A percentile compares a stretch with the other conserved stretches of the same genome.
These are phyloP conservation scores for Thunnus maccoyii DNA, from an alignment of 2,113 vertebrate species.

Conservation along the genomic window DNA sequence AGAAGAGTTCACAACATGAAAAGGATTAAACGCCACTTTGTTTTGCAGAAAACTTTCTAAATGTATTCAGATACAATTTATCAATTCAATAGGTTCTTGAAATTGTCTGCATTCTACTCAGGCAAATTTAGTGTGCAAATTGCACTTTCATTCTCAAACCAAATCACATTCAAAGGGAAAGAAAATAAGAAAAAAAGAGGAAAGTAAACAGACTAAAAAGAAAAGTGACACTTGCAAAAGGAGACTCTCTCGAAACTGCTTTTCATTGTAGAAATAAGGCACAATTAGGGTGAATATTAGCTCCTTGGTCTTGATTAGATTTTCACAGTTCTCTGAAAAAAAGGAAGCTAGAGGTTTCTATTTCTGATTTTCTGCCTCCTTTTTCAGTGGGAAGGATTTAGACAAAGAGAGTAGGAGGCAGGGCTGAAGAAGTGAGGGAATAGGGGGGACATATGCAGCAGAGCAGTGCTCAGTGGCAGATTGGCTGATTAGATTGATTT, in stretches of 20 bases:
- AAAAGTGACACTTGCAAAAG: conserved; percentile 32
- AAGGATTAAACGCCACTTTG: neutral
- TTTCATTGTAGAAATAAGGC: conserved; percentile 23
- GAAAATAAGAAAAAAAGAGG: conserved; percentile 30
- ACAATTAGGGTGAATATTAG: conserved; percentile 36
- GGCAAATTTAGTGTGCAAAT: conserved; percentile 20
- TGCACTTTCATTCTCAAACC: conserved; percentile 24
- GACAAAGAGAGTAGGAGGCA: conserved; percentile 36
- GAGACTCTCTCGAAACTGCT: conserved; percentile 21
- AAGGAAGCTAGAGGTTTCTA: conserved; percentile 37
- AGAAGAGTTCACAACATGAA: neutral
- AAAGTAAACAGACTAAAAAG: conserved; percentile 40
- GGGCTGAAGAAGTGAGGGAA: conserved; percentile 19
- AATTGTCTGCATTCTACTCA: conserved; percentile 19
- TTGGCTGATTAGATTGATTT: conserved; percentile 79
- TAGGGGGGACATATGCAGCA: conserved; percentile 34
- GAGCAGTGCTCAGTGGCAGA: conserved; percentile 64
- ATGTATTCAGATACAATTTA: conserved; percentile 20
- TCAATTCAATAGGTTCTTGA: conserved; percentile 1
- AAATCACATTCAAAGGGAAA: conserved; percentile 24
- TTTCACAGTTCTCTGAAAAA: conserved; percentile 24
- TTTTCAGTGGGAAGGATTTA: conserved; percentile 22
- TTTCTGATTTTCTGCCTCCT: conserved; percentile 35
- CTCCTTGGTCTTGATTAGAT: conserved; percentile 47
- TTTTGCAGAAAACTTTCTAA: conserved; percentile 22